Base-by-base conservation (phyloP, 2,113 vertebrate genomes). In the Herpetotheres cachinnans region DNA sequence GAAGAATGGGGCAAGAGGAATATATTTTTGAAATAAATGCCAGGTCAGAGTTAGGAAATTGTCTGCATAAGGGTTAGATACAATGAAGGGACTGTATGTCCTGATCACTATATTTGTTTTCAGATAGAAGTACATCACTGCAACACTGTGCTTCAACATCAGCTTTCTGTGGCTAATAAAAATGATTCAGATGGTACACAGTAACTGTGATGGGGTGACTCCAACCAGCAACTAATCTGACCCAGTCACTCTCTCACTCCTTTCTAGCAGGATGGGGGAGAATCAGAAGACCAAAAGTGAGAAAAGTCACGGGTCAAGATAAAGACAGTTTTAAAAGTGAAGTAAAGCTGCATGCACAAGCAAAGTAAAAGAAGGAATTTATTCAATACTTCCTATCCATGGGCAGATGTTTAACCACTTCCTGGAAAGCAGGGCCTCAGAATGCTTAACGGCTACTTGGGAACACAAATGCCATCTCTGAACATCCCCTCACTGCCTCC, bases 391-490 rank as follows among this genome's bases (percentile, higher is more conserved):
- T 91, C 22, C 19, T 42, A 82, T 49, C 20, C 9, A 58, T 0
- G 0, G 11, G 8, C 16, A 55, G 62, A 54, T n/a, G 9, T 74
- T 70, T 66, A 63, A 55, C 32, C 7, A 40, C 3, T 1, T 58
- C 11, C 14, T 71, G 22, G 9, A 67, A 91, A 86, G 17, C 11
- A 67, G 38, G 8, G 7, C 18, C 62, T 71, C 32, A 72, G 16
- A 11, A 50, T 0, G 1, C 0, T 0, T 18, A 47, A 24, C 1
- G 2, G 22, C 3, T 70, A 32, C 15, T 49, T 74, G 16, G 22
- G 40, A 74, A 88, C 46, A 82, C 9, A 61, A 67, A 40, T 6
- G 9, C 0, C 27, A 6, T 49, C 13, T 44, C 11, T 32, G 7
- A 80, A 54, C 17, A 44, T 46, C 1, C 2, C 10, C 0, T 76